Conservation (phyloP, 2,113 vertebrate genomes). For the Canis aureus region DNA sequence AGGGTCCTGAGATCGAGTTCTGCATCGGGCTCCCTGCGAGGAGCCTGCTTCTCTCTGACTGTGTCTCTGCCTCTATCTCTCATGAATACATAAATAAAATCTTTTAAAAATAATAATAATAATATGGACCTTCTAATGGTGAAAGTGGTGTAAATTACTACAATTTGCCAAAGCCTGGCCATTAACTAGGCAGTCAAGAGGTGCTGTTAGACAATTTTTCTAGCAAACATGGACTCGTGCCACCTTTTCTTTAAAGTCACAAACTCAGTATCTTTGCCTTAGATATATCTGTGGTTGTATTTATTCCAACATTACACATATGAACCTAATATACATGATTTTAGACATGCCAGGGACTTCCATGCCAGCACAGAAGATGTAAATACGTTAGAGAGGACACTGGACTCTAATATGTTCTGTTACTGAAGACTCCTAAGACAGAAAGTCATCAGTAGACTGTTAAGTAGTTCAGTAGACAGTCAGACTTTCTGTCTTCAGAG, state of each 20-base stretch:
- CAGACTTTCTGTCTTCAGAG: not conserved
- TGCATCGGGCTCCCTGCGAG: no score
- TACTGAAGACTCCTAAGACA: not conserved
- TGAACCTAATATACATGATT: not conserved
- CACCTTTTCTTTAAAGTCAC: not conserved
- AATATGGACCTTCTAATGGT: not conserved
- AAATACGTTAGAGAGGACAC: not conserved
- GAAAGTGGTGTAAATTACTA: not conserved
- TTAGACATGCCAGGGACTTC: not conserved
- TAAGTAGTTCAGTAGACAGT: no score
- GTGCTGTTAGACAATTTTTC: not conserved
- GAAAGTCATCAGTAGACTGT: no score
- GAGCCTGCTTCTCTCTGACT: no score
- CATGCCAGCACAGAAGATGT: not conserved
- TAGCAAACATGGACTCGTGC: not conserved
- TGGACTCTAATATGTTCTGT: not conserved
- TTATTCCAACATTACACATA: not conserved
- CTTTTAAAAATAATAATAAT: no score
- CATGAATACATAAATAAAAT: no score
- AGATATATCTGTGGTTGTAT: not conserved
- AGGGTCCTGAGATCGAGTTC: no score
- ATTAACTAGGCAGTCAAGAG: not conserved
- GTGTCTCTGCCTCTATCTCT: no score
- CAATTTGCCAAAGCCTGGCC: not conserved
- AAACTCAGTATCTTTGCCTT: constrained; percentile 20